Evolutionary conservation across 2,113 vertebrate genomes (phyloP).

Genomic region (Caracal caracal): DNA sequence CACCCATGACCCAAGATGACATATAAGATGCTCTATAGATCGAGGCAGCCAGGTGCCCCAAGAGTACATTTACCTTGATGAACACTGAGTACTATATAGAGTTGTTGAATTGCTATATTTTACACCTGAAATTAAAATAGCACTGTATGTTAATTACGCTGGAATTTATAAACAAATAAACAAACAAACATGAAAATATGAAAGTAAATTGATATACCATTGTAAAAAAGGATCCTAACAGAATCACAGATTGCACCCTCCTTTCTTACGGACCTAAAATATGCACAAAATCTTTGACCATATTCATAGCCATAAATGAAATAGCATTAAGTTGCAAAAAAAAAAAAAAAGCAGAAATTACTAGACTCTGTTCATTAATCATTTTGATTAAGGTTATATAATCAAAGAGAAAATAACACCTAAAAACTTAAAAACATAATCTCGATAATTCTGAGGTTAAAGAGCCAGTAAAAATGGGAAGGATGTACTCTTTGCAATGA

Average conservation of each 20-base stretch:
- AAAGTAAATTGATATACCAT: not conserved
- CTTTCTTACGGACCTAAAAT: not conserved
- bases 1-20: not conserved
- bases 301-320: not conserved
- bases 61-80: not conserved
- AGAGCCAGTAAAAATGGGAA: not conserved
- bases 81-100: not conserved
- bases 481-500: not conserved
- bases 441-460: not conserved
- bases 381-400: not conserved
- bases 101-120: not conserved
- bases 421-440: conserved; percentile 34
- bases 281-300: not conserved
- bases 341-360: not conserved
- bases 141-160: not conserved
- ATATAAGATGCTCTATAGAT: not conserved
- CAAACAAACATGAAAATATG: not conserved
- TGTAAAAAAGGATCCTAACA: not conserved
- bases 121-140: not conserved
- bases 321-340: not conserved
- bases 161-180: not conserved
- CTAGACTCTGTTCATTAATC: not conserved
- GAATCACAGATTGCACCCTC: not conserved
- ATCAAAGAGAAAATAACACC: not conserved
- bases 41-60: not conserved